Percentiles rank a stretch among this genome's conserved stretches.
These are phyloP conservation scores for Drosophila elegans DNA, from an alignment of 1,140 invertebrate species.

Conservation along the genomic window DNA sequence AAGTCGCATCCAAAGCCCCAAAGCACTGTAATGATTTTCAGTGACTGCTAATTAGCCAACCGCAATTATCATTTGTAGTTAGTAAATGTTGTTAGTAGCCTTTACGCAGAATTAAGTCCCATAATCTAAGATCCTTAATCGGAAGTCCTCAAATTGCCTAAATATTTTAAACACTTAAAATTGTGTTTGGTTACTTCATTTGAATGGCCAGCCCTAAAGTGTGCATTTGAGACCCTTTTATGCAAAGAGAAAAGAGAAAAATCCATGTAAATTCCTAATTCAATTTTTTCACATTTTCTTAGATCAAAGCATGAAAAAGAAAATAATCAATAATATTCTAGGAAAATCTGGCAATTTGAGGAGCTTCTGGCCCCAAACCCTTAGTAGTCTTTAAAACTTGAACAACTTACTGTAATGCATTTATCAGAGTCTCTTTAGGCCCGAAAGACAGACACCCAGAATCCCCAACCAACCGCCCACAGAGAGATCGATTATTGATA, in stretches of 20 bases:
- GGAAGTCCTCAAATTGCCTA: slow-evolving; percentile 17
- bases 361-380: background rate
- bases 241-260: background rate
- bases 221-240: background rate
- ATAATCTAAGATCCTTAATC: background rate
- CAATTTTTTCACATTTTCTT: background rate
- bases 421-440: slow-evolving; percentile 65
- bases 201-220: background rate
- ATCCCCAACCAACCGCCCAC: slow-evolving; percentile 27
- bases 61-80: slow-evolving; percentile 62
- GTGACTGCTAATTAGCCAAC: slow-evolving; percentile 1
- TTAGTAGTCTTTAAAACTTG: slow-evolving; percentile 19
- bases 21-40: slow-evolving; percentile 17
- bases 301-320: background rate
- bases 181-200: background rate
- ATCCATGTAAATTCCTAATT: slow-evolving; percentile 1
- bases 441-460: slow-evolving; percentile 38
- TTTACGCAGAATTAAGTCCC: slow-evolving; percentile 4
- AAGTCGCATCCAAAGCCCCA: background rate
- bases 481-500: slow-evolving; percentile 31
- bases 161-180: background rate
- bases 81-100: slow-evolving; percentile 36
- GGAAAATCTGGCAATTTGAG: slow-evolving; percentile 12
- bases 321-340: background rate
- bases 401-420: slow-evolving; percentile 57